A percentile compares a stretch with the other conserved stretches of the same genome.
Conservation (phyloP, 2,113 vertebrate species). For the Oreotragus oreotragus region DNA sequence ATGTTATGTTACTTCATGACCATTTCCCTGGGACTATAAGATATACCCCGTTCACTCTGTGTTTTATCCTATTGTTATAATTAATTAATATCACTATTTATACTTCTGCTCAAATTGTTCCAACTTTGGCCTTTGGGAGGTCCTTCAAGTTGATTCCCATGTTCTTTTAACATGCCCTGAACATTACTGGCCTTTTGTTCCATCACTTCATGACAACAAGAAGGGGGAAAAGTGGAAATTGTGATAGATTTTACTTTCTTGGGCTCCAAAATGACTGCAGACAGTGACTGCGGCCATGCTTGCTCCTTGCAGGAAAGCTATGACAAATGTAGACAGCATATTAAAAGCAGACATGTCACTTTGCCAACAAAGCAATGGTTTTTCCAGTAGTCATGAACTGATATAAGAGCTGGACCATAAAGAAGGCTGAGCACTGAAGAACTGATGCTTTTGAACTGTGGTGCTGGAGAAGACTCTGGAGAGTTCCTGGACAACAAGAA, state of each 20-base stretch:
- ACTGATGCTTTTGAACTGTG: not conserved
- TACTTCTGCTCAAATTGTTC: not conserved
- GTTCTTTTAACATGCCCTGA: not conserved
- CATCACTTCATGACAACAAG: not conserved
- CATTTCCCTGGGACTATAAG: not conserved
- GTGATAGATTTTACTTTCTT: not conserved
- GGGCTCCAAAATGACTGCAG: not conserved
- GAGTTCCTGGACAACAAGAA: not conserved
- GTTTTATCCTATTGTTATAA: not conserved
- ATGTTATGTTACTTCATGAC: not conserved
- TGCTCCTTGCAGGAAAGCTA: not conserved
- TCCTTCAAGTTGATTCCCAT: not conserved
- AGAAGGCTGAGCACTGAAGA: not conserved
- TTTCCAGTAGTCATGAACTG: not conserved
- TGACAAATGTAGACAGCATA: not conserved
- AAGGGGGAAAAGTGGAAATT: not conserved
- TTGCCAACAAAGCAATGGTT: not conserved
- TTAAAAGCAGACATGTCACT: not conserved
- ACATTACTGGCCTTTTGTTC: not conserved
- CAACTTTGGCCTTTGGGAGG: not conserved
- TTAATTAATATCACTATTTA: not conserved
- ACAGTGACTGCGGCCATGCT: not conserved
- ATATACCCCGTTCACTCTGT: not conserved
- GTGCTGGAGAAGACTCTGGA: not conserved
- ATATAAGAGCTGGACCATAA: not conserved